A percentile compares a stretch with the other conserved stretches of the same genome.
Evolutionary conservation across 53 echinoderm and acorn worm genomes (phyloP).

Genomic region (Antedon mediterranea): DNA sequence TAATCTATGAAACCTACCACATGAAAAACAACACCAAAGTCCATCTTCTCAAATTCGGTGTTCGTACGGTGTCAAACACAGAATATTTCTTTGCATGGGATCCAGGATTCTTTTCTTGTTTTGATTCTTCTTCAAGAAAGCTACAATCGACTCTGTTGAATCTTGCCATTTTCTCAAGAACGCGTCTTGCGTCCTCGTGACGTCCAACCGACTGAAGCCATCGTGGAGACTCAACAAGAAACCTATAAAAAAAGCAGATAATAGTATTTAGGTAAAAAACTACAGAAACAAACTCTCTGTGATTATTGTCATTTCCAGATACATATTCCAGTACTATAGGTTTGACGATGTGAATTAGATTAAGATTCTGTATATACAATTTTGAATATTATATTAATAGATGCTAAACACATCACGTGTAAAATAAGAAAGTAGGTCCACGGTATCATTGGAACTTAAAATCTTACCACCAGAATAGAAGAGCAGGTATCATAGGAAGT

Average conservation of each 20-base stretch:
- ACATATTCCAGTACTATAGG: too few relatives aligned
- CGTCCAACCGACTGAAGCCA: constrained; percentile 52
- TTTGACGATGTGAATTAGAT: too few relatives aligned
- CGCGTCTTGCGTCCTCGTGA: constrained; percentile 21
- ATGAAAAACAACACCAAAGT: constrained; percentile 55
- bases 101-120: neutral
- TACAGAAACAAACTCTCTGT: too few relatives aligned
- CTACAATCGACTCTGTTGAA: constrained; percentile 33
- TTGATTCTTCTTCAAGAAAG: neutral
- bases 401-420: too few relatives aligned
- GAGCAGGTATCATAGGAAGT: constrained; percentile 29
- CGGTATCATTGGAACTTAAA: too few relatives aligned
- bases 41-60: constrained; percentile 27
- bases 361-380: too few relatives aligned
- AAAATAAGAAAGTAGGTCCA: too few relatives aligned
- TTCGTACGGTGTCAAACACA: constrained; percentile 46
- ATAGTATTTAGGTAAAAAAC: too few relatives aligned
- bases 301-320: too few relatives aligned
- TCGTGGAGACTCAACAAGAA: constrained; percentile 43
- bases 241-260: too few relatives aligned
- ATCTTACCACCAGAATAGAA: neutral
- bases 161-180: constrained; percentile 38
- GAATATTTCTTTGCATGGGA: constrained; percentile 15
- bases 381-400: too few relatives aligned
- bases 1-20: constrained; percentile 32